Evolutionary conservation across 2,888 invertebrate genomes (phyloP).

Genomic region (Physocephala rufipes): DNA sequence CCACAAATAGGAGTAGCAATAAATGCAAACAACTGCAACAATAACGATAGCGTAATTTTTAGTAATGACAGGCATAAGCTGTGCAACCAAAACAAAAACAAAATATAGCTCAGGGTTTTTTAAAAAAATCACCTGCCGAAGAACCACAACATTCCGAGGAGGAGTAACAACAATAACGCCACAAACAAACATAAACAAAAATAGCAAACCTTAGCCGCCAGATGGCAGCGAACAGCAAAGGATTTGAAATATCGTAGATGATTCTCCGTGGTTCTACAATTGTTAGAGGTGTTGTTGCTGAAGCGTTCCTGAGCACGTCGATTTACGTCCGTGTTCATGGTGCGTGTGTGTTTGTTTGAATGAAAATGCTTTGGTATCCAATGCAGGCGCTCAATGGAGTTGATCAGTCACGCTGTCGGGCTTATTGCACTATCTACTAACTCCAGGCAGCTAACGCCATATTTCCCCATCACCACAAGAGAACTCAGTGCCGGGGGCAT

Average conservation of each 20-base stretch:
- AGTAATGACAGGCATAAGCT: not conserved
- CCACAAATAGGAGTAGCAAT: constrained; percentile 27
- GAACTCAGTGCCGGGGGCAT: not conserved
- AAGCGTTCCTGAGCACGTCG: constrained; percentile 4
- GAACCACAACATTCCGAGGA: too few species aligned
- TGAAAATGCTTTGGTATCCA: not conserved
- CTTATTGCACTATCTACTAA: constrained; percentile 1
- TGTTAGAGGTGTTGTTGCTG: not conserved
- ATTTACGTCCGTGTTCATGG: too few species aligned
- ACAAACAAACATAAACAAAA: constrained; percentile 13
- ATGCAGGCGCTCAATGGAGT: not conserved
- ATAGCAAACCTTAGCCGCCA: constrained; percentile 1
- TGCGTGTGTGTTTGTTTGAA: too few species aligned
- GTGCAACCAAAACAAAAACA: not conserved
- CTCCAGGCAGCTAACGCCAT: not conserved
- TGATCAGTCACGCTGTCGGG: not conserved
- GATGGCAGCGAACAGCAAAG: not conserved
- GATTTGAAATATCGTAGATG: not conserved
- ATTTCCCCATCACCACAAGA: not conserved
- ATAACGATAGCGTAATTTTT: constrained; percentile 19
- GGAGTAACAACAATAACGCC: too few species aligned
- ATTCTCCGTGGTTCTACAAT: constrained; percentile 26
- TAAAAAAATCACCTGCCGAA: too few species aligned
- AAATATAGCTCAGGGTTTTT: too few species aligned
- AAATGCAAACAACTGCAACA: constrained; percentile 7